Conservation (phyloP, 37 sponge, comb jelly and placozoan genomes). For the Halisarca cf. caerulea region DNA sequence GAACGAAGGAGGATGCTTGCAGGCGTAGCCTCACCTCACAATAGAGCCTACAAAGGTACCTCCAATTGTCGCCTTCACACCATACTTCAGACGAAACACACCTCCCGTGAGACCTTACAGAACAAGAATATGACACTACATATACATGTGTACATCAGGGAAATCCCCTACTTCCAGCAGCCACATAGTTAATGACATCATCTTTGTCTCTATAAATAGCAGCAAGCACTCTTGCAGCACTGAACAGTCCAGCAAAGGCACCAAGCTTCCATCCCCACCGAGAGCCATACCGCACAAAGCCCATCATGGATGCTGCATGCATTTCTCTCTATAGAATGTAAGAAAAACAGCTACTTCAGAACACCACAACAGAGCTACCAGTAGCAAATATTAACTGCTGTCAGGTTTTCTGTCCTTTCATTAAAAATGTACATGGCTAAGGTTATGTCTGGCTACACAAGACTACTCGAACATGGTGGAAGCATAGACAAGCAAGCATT, state of each 20-base stretch:
- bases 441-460: too few relatives aligned
- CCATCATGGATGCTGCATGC: conserved; percentile 59
- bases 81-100: conserved; percentile 47
- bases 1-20: too few relatives aligned
- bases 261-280: conserved; percentile 74
- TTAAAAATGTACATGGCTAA: too few relatives aligned
- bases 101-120: conserved; percentile 55
- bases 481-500: too few relatives aligned
- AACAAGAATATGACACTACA: not conserved
- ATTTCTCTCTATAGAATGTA: conserved; percentile 52
- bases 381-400: too few relatives aligned
- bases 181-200: conserved; percentile 54
- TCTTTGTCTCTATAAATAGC: conserved; percentile 52
- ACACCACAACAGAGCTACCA: not conserved
- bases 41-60: conserved; percentile 54
- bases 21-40: conserved; percentile 37
- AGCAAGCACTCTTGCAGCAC: not conserved
- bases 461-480: too few relatives aligned
- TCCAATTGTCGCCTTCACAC: conserved; percentile 65
- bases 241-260: conserved; percentile 69
- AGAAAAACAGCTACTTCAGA: not conserved
- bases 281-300: conserved; percentile 57
- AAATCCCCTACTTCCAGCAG: conserved; percentile 56
- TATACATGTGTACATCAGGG: too few relatives aligned
- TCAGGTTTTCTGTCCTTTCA: too few relatives aligned